Base-by-base conservation (phyloP, 2,797 vertebrate species). In the Heliangelus exortis region DNA sequence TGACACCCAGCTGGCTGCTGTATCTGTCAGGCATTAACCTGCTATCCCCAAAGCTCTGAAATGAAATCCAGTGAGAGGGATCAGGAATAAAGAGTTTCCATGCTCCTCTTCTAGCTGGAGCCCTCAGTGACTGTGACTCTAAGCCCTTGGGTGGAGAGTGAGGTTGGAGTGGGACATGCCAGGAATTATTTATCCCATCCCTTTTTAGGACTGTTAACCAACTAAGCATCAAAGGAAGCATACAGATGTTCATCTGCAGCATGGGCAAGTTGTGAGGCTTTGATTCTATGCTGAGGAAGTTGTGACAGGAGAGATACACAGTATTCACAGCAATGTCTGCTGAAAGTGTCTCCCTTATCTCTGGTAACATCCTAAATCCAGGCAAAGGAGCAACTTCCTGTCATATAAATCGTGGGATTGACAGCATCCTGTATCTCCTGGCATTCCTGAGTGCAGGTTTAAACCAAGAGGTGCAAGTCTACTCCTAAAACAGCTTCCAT, bases 51-150 rank as follows among this genome's bases (percentile, higher is more conserved):
- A 53, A 84, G 29, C 23, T 43, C 67, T 67, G 50, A 51, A 53
- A 65, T 57, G 2, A 76, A 84, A 73, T 57, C 47, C 43, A 50
- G 3, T 33, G 25, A 12, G 19, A 48, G 34, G 41, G 6, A 61
- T 80, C 51, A 48, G 28, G 41, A 81, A 41, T 7, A 23, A 18
- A 80, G 45, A 36, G 7, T 65, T 71, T 31, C n/a, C 28, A 17
- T 5, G 2, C 29, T 43, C 10, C 15, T 39, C 43, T 82, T 69
- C 62, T 18, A 23, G 20, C 25, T 55, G 55, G 12, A 84, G 45
- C 59, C 39, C 7, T 6, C 12, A 4, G 26, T 16, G 43, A 6
- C 19, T 43, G n/a, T 0, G 0, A 68, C 28, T n/a, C 39, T 41
- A 67, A 16, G 33, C 9, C 33, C 33, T 66, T 66, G 43, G n/a